phyloP scores from a whole-genome alignment of 2,888 invertebrate genomes.

The Gymnoscelis rufifasciata region DNA sequence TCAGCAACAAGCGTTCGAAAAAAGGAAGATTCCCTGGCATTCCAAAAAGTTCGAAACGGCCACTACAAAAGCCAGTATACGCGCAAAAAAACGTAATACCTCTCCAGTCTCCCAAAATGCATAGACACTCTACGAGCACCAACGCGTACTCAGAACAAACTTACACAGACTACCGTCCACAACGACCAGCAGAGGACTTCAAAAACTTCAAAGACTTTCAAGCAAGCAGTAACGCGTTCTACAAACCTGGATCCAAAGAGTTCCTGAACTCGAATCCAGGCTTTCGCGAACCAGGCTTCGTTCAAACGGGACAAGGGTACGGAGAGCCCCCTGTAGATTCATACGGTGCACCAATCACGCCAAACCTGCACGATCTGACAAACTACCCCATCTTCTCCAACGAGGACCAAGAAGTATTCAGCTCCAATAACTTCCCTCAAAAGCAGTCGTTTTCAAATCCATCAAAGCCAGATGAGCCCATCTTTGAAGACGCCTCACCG shows the following conservation, averaged over 20 bases:
- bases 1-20: conserved; percentile 36
- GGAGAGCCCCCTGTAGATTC: conserved; percentile 55
- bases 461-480: conserved; percentile 32
- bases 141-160: conserved; percentile 35
- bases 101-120: conserved; percentile 29
- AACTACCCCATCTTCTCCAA: conserved; percentile 28
- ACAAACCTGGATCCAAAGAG: conserved; percentile 15
- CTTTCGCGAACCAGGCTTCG: conserved; percentile 22
- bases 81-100: conserved; percentile 25
- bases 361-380: conserved; percentile 29
- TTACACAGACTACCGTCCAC: not conserved
- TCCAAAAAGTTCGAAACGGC: conserved; percentile 26
- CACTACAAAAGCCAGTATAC: conserved; percentile 34
- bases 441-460: not conserved
- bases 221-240: conserved; percentile 4
- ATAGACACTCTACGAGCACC: conserved; percentile 13
- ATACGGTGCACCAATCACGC: conserved; percentile 48
- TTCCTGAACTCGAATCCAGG: conserved; percentile 18
- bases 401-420: conserved; percentile 30
- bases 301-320: conserved; percentile 32
- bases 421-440: conserved; percentile 19
- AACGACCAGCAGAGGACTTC: no score
- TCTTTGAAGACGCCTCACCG: conserved; percentile 27
- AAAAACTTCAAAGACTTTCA: not conserved
- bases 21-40: conserved; percentile 37